Evolutionary conservation across 2,113 vertebrate species (phyloP).

Genomic region (Pangasianodon hypophthalmus): DNA sequence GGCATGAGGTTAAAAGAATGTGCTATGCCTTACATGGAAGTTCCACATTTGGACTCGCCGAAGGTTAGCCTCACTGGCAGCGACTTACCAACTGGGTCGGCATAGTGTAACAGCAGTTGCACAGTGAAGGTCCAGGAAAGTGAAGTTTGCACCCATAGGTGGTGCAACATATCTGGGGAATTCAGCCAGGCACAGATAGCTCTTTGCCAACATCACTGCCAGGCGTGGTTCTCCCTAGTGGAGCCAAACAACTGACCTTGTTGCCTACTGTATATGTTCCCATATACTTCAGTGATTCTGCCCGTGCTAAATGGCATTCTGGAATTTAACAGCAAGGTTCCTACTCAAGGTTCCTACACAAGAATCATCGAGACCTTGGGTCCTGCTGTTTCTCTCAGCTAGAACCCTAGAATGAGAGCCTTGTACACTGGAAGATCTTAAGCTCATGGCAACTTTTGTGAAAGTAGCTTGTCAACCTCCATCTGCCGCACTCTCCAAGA

Average conservation of each 20-base stretch:
- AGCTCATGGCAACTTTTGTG: neutral
- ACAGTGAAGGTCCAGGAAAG: neutral
- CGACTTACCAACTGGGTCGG: neutral
- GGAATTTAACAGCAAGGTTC: neutral
- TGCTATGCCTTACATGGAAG: neutral
- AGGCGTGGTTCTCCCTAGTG: neutral
- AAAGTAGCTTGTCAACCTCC: neutral
- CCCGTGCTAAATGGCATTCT: neutral
- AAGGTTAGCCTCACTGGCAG: neutral
- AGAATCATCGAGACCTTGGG: neutral
- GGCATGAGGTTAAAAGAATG: neutral
- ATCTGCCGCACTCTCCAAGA: neutral
- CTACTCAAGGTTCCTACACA: neutral
- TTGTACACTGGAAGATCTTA: neutral
- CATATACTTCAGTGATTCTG: neutral
- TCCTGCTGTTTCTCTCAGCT: neutral
- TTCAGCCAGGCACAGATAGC: neutral
- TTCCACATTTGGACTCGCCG: neutral
- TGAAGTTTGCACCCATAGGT: neutral
- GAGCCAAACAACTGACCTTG: neutral
- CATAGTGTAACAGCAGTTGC: neutral
- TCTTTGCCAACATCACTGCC: neutral
- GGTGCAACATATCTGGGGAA: neutral
- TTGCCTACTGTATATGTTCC: neutral
- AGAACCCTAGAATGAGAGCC: neutral